Evolutionary conservation across 1,140 invertebrate species (phyloP), one percentile per base, ranked within the genome.

Genomic region (Coelopa frigida): DNA sequence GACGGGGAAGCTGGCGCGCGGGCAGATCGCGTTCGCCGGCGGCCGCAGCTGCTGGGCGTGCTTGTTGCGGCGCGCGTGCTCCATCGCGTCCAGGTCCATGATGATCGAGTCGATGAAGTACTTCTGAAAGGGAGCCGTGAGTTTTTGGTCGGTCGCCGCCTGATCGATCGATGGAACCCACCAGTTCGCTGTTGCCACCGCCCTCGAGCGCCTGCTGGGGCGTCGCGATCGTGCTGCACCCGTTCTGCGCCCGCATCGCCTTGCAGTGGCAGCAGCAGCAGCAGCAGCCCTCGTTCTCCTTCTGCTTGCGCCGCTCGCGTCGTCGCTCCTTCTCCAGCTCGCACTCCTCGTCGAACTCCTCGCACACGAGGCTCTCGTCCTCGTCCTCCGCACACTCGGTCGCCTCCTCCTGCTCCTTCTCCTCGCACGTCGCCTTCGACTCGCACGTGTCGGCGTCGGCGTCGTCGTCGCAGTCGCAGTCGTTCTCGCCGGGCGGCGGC

Each of bases 71-170:
- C 63, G 45, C 39, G 61, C 59, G 46, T 62, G 48, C 3, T 67
- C 57, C 63, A 67, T 61, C n/a, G 55, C 49, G 10, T 64, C 49
- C 44, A 67, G 18, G 49, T 67, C 63, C 14, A 52, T 45, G 36
- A 67, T 61, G 4, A 67, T 54, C 0, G 63, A 67, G 23, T 67
- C 63, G 32, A 67, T 61, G 23, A 67, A 66, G 24, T 51, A 61
- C 61, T 61, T 63, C 63, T 67, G 15, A 3, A 39, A n/a, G n/a
- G n/a, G n/a, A n/a, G n/a, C n/a, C n/a, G n/a, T n/a, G n/a, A n/a
- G n/a, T n/a, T n/a, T n/a, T n/a, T n/a, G n/a, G n/a, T n/a, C n/a
- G n/a, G n/a, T n/a, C n/a, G n/a, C n/a, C n/a, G n/a, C n/a, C n/a
- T n/a, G n/a, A n/a, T n/a, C n/a, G n/a, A n/a, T n/a, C n/a, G n/a